phyloP scores from a whole-genome alignment of 2,888 invertebrate genomes.

The Agriopis marginaria region DNA sequence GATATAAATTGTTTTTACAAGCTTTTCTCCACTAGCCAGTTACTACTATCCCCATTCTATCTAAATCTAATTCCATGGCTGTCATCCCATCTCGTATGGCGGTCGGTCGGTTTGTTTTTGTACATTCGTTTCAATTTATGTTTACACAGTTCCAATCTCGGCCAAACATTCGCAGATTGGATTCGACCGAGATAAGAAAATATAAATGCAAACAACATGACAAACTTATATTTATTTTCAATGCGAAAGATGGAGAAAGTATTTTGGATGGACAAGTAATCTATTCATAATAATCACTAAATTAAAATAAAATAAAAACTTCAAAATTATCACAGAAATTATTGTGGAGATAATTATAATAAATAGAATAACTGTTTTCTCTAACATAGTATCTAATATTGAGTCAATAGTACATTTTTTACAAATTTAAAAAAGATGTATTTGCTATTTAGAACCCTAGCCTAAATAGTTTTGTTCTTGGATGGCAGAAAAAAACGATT shows the following conservation, averaged over 20 bases:
- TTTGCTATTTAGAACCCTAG: too few species aligned
- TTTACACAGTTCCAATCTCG: constrained; percentile 53
- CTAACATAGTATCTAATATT: too few species aligned
- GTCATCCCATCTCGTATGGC: constrained; percentile 44
- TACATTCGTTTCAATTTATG: constrained; percentile 55
- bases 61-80: constrained; percentile 41
- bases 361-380: too few species aligned
- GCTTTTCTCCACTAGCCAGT: neutral
- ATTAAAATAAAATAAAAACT: too few species aligned
- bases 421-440: too few species aligned
- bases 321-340: too few species aligned
- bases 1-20: neutral
- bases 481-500: too few species aligned
- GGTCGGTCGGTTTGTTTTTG: constrained; percentile 47
- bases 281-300: too few species aligned
- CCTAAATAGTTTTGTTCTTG: too few species aligned
- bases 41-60: constrained; percentile 22
- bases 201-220: constrained; percentile 24
- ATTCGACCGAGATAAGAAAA: constrained; percentile 46
- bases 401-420: too few species aligned
- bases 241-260: neutral
- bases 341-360: too few species aligned
- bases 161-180: constrained; percentile 49
- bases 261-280: neutral
- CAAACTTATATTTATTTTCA: constrained; percentile 12